These are phyloP conservation scores for Sebastolobus alascanus DNA, from an alignment of 2,797 vertebrate species.

Conservation along the genomic window DNA sequence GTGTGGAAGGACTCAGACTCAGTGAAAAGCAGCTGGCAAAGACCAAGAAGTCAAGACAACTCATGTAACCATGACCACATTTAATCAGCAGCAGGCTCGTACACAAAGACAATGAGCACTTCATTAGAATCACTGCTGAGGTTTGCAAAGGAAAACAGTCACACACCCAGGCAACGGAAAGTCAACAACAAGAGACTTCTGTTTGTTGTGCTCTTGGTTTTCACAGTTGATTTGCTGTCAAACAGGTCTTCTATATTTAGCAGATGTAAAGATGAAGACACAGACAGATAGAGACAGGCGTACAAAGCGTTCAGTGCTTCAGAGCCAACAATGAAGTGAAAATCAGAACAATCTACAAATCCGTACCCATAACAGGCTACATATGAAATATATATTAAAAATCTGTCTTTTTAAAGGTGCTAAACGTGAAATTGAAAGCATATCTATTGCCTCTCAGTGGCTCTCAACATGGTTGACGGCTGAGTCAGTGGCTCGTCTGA, in stretches of 20 bases:
- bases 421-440: too few species aligned
- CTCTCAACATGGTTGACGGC: too few species aligned
- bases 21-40: slow-evolving; percentile 70
- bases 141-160: slow-evolving; percentile 66
- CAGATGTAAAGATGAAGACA: not conserved
- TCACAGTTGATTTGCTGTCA: slow-evolving; percentile 15
- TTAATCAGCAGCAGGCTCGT: slow-evolving; percentile 75
- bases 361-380: not conserved
- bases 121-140: slow-evolving; percentile 72
- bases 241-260: not conserved
- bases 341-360: not conserved
- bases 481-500: too few species aligned
- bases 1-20: slow-evolving; percentile 65
- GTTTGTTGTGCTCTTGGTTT: slow-evolving; percentile 26
- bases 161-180: slow-evolving; percentile 44
- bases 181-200: slow-evolving; percentile 45
- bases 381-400: not conserved
- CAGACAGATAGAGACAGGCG: not conserved
- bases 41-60: slow-evolving; percentile 69
- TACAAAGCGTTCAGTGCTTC: not conserved
- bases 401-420: not conserved
- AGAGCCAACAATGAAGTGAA: not conserved
- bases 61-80: slow-evolving; percentile 75
- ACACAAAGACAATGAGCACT: slow-evolving; percentile 75
- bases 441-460: too few species aligned